Base-by-base conservation (phyloP, 2,797 vertebrate genomes). In the Eutrigla gurnardus region DNA sequence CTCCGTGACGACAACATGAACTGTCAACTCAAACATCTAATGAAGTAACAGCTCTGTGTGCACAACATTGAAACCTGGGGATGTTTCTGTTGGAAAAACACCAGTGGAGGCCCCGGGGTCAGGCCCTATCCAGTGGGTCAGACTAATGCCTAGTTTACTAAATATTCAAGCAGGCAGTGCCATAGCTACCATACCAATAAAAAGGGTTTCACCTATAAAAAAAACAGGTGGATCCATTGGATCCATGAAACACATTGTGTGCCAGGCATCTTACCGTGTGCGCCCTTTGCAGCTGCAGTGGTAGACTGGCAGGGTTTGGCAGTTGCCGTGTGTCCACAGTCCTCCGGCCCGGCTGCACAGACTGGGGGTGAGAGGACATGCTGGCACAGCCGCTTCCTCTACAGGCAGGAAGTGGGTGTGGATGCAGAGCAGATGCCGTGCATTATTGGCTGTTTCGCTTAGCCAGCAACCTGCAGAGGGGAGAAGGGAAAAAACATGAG, bases 291-390 rank as follows among this genome's bases (percentile, higher is more conserved):
- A 95, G 87, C 90, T 95, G 95, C 80, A 96, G 86, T 0, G 95
- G 93, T 62, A 95, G 77, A 54, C 77, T 72, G 68, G 92, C 90
- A 0, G 95, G 88, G 87, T 89, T 95, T 61, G 92, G 88, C 80
- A 95, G 92, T 83, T 94, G 94, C 84, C 94, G 87, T 36, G 93
- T 68, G 65, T 96, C 95, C 85, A 94, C 80, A 42, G 90, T 77
- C 91, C 95, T 93, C 83, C 95, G 92, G 87, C 90, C 89, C 52
- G 89, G 92, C 61, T 93, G 91, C 88, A 94, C 83, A 14, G 94
- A 85, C 86, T 95, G 95, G 73, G 93, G 86, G 80, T 95, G 94
- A 64, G 94, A 94, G 85, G 95, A 94, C 95, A 96, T 96, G 87
- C 76, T 94, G 93, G 89, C 84, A 85, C 88, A 80, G 87, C 92